Evolutionary conservation across 2,888 invertebrate genomes (phyloP), one percentile per base, ranked within the genome.

Genomic region (Caenorhabditis sulstoni): DNA sequence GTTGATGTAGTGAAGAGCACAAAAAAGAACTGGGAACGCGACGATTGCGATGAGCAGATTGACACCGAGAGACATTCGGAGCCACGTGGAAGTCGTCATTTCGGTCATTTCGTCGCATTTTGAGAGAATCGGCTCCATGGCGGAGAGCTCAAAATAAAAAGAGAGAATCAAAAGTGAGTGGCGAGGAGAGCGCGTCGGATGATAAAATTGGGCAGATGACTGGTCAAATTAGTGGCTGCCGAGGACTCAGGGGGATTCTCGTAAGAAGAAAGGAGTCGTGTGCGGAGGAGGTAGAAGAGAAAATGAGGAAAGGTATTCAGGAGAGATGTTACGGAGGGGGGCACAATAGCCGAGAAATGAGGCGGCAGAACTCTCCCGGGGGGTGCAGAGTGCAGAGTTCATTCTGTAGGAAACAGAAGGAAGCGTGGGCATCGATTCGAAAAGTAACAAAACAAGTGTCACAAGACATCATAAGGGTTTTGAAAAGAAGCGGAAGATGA

Each of bases 91-190:
- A 8, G 16, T 39, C 37, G 53, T 29, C 77, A 77, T 77, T 23
- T 77, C 65, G 1, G 52, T 59, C 77, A 77, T 77, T n/a, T 44
- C 23, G 5, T 77, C 70, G 44, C 77, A 77, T 3, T 64, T 50
- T 37, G 58, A 12, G 62, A 68, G 61, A 9, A 20, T 1, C 1
- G n/a, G 12, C 7, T 14, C 41, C 44, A 45, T 20, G 9, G 5
- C 22, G 16, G 29, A 35, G 35, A 35, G 37, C 20, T 23, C 3
- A 22, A 23, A 16, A n/a, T 16, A 20, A 16, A 45, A 47, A 47
- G 35, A 65, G n/a, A 14, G 16, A 47, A n/a, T 47, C 18, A 55
- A 55, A 14, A 65, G 35, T 29, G 14, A 16, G 23, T 62, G 16
- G 41, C 45, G 20, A 47, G 37, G 53, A 18, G 18, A 18, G n/a